Evolutionary conservation across 2,797 vertebrate genomes (phyloP).

Genomic region (Galaxias olidus): DNA sequence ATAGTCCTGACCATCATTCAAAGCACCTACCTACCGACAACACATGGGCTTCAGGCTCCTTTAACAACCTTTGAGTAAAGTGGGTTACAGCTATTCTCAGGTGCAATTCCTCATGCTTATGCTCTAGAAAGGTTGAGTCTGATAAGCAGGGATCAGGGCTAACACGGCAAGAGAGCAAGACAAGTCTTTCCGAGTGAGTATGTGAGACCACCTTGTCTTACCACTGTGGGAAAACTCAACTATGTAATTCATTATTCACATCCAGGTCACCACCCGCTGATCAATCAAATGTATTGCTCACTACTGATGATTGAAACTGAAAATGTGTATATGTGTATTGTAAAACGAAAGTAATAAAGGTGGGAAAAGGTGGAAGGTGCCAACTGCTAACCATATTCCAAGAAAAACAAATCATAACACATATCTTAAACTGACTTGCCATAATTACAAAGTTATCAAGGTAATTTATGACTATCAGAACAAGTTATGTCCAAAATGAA

Average conservation of each 20-base stretch:
- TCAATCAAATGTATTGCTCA: no score
- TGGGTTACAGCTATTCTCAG: slow-evolving; percentile 57
- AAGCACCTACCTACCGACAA: not conserved
- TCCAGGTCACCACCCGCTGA: no score
- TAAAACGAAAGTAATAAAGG: not conserved
- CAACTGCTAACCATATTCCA: not conserved
- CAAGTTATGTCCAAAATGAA: slow-evolving; percentile 7
- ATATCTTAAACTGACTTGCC: not conserved
- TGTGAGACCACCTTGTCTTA: slow-evolving; percentile 10
- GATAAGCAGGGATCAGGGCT: slow-evolving; percentile 1
- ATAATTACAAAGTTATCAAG: slow-evolving; percentile 13
- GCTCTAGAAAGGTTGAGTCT: slow-evolving; percentile 42
- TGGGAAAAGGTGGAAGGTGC: not conserved
- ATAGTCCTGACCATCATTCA: slow-evolving; percentile 9
- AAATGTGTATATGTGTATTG: not conserved
- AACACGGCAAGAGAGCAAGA: not conserved
- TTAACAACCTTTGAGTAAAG: slow-evolving; percentile 34
- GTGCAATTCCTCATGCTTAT: slow-evolving; percentile 43
- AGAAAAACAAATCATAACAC: not conserved
- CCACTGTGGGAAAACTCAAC: not conserved
- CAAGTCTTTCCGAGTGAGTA: slow-evolving; percentile 17
- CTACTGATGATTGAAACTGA: not conserved
- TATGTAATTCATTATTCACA: no score
- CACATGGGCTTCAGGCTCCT: slow-evolving; percentile 9
- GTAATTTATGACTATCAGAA: slow-evolving; percentile 5